These are phyloP conservation scores for Taphrorychus bicolor DNA, from an alignment of 2,888 invertebrate genomes.

Conservation along the genomic window DNA sequence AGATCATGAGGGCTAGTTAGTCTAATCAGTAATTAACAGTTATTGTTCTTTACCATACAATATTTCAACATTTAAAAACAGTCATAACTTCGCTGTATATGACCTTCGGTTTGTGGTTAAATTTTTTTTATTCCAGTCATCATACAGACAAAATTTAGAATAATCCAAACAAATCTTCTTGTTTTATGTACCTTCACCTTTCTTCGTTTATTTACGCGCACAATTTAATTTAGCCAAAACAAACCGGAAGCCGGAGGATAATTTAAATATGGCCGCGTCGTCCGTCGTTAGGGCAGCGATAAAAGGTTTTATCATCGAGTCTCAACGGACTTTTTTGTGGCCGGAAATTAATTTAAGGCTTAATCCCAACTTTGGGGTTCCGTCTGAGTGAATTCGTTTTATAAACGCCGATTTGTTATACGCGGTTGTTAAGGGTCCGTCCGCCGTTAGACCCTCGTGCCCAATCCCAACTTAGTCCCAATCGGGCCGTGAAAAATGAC, in stretches of 20 bases:
- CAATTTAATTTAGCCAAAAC: background rate
- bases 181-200: too few species aligned
- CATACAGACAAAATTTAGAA: too few species aligned
- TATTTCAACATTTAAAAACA: too few species aligned
- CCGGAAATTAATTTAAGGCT: constrained; percentile 34
- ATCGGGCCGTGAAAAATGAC: constrained; percentile 10
- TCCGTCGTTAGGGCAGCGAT: constrained; percentile 7
- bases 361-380: constrained; percentile 32
- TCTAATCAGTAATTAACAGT: too few species aligned
- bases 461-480: background rate
- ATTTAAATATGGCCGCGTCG: background rate
- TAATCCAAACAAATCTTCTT: too few species aligned
- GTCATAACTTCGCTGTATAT: too few species aligned
- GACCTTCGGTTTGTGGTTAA: too few species aligned
- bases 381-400: constrained; percentile 34
- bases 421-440: constrained; percentile 8
- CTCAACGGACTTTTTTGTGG: constrained; percentile 27
- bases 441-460: background rate
- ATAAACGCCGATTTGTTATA: constrained; percentile 19
- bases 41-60: too few species aligned
- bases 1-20: too few species aligned
- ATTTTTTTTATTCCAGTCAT: too few species aligned
- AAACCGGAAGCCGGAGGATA: background rate
- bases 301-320: constrained; percentile 15
- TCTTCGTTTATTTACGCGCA: background rate